Percentiles rank a stretch among this genome's conserved stretches.
Evolutionary conservation across 2,888 invertebrate genomes (phyloP).

Genomic region (Rhaphigaster nebulosa): DNA sequence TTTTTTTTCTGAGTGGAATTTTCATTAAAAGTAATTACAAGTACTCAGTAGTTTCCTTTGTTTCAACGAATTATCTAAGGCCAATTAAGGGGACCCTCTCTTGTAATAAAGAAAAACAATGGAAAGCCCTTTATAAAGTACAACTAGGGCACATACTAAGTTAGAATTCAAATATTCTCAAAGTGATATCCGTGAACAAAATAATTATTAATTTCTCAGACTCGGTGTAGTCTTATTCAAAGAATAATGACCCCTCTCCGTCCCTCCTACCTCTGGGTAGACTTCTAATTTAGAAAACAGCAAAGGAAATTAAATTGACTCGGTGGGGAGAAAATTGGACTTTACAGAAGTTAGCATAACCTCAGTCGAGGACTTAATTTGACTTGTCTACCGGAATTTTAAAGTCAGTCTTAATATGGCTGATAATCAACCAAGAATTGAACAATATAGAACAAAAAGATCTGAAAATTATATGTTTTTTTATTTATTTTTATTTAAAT

Average conservation of each 20-base stretch:
- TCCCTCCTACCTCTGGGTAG: not conserved
- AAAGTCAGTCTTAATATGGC: not conserved
- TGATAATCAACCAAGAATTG: not conserved
- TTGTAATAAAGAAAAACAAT: too few species aligned
- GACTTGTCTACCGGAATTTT: not conserved
- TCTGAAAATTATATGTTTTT: too few species aligned
- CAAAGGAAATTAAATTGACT: conserved; percentile 28
- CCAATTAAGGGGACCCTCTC: too few species aligned
- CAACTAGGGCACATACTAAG: not conserved
- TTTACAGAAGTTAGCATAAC: conserved; percentile 6
- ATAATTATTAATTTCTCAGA: not conserved
- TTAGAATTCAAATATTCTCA: not conserved
- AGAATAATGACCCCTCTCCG: not conserved
- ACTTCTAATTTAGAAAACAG: conserved; percentile 24
- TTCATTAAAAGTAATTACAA: too few species aligned
- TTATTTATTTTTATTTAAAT: not conserved
- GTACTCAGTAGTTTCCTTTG: too few species aligned
- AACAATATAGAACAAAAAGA: not conserved
- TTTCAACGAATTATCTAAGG: too few species aligned
- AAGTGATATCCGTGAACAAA: not conserved
- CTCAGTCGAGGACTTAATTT: not conserved
- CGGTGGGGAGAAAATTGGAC: conserved; percentile 9
- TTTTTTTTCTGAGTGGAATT: too few species aligned
- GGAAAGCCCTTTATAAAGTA: too few species aligned
- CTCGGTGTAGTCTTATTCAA: not conserved